Percentiles rank a stretch among this genome's conserved stretches.
Evolutionary conservation across 2,113 vertebrate genomes (phyloP).

Genomic region (Ammodytes marinus): DNA sequence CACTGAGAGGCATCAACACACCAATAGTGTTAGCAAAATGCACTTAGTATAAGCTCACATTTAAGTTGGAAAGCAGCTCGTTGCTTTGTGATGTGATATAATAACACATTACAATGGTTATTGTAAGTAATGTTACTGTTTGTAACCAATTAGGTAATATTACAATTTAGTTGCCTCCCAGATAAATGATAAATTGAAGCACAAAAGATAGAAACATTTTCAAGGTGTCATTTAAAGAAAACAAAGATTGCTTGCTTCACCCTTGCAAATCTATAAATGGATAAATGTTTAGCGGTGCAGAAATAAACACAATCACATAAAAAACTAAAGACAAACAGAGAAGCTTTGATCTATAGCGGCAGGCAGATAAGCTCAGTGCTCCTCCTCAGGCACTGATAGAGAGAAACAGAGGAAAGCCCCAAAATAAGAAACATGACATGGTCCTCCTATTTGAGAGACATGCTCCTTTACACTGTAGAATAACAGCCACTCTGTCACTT

Average conservation of each 20-base stretch:
- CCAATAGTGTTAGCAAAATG: neutral
- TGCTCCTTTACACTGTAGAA: neutral
- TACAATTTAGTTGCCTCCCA: neutral
- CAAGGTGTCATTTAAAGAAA: neutral
- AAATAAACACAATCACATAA: neutral
- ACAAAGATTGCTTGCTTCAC: neutral
- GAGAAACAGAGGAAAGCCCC: neutral
- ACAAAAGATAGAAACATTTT: neutral
- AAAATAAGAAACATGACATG: neutral
- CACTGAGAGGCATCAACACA: neutral
- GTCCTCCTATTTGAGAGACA: neutral
- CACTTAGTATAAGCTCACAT: neutral
- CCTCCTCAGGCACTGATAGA: neutral
- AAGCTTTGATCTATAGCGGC: neutral
- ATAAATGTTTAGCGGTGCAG: neutral
- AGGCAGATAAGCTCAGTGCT: neutral
- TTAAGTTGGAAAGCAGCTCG: neutral
- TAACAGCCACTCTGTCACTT: neutral
- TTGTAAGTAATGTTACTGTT: neutral
- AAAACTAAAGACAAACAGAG: neutral
- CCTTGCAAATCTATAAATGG: neutral
- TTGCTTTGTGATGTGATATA: neutral
- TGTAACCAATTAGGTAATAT: neutral
- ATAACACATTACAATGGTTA: neutral
- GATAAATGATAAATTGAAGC: neutral